phyloP scores from a whole-genome alignment of 2,113 vertebrate species.

The Enhydra lutris region DNA sequence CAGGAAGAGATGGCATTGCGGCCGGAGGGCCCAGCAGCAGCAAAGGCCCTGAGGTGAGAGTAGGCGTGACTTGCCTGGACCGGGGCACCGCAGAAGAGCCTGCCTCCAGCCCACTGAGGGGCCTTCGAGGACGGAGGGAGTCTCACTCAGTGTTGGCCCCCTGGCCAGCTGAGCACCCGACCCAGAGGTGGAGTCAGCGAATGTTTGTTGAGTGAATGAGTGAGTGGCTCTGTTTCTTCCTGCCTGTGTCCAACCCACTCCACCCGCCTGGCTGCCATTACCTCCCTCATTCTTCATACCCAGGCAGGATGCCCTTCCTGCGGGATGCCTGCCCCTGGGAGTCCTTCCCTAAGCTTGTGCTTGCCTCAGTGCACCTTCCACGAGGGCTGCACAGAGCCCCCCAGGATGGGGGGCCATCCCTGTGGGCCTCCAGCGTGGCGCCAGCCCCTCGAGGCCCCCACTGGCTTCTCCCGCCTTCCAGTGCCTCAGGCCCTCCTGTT shows the following conservation, averaged over 20 bases:
- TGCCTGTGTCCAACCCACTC: background rate
- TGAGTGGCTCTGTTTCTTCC: background rate
- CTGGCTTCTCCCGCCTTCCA: background rate
- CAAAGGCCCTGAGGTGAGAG: too few species aligned
- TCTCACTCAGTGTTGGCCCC: background rate
- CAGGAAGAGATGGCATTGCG: background rate
- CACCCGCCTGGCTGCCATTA: background rate
- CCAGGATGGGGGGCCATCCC: background rate
- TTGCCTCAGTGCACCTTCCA: background rate
- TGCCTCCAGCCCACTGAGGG: background rate
- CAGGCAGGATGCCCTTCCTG: background rate
- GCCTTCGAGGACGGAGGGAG: background rate
- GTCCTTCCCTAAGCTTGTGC: background rate
- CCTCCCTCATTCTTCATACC: background rate
- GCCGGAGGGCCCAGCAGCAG: background rate
- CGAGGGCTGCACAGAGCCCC: background rate
- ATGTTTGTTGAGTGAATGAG: background rate
- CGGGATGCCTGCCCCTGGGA: background rate
- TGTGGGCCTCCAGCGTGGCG: background rate
- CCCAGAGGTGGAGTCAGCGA: background rate
- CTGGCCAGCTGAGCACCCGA: background rate
- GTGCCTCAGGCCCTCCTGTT: background rate
- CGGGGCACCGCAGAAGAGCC: fast-evolving
- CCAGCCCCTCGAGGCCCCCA: background rate
- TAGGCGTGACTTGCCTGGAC: background rate